Percentiles rank a stretch among this genome's conserved stretches.
These are phyloP conservation scores for Acridotheres tristis DNA, from an alignment of 2,797 vertebrate genomes.

Conservation along the genomic window DNA sequence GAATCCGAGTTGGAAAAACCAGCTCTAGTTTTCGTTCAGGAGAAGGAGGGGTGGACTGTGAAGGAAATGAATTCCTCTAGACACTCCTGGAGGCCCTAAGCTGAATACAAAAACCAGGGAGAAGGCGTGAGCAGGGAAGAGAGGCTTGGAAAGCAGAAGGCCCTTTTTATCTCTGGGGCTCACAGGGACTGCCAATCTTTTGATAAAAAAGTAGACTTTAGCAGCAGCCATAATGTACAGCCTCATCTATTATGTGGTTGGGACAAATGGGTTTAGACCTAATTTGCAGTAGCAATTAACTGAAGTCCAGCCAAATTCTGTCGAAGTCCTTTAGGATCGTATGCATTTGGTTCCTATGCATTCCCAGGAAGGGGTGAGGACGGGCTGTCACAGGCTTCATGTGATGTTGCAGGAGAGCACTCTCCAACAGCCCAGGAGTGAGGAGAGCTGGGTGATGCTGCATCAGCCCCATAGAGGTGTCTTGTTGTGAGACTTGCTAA, in stretches of 20 bases:
- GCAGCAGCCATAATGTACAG: not conserved
- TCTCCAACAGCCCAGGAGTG: not conserved
- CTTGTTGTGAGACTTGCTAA: not conserved
- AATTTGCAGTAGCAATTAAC: conserved; percentile 27
- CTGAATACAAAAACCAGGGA: conserved; percentile 65
- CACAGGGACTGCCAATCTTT: conserved; percentile 43
- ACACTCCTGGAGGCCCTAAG: conserved; percentile 12
- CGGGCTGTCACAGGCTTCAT: not conserved
- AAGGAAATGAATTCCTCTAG: conserved; percentile 71
- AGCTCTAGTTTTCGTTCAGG: conserved; percentile 52
- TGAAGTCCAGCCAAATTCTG: not conserved
- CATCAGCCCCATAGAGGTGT: not conserved
- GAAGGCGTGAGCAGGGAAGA: not conserved
- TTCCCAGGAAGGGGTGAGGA: not conserved
- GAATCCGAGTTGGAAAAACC: conserved; percentile 73
- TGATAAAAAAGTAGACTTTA: conserved; percentile 25
- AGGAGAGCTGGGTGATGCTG: not conserved
- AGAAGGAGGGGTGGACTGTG: conserved; percentile 40
- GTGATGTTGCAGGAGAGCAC: fast-evolving
- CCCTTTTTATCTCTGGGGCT: not conserved
- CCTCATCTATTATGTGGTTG: not conserved
- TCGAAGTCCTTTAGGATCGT: fast-evolving
- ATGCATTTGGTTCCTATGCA: fast-evolving
- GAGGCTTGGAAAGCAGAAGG: conserved; percentile 14
- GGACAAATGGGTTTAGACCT: conserved; percentile 29